Conservation (phyloP, 2,797 vertebrate genomes). For the Phoeniculus purpureus region DNA sequence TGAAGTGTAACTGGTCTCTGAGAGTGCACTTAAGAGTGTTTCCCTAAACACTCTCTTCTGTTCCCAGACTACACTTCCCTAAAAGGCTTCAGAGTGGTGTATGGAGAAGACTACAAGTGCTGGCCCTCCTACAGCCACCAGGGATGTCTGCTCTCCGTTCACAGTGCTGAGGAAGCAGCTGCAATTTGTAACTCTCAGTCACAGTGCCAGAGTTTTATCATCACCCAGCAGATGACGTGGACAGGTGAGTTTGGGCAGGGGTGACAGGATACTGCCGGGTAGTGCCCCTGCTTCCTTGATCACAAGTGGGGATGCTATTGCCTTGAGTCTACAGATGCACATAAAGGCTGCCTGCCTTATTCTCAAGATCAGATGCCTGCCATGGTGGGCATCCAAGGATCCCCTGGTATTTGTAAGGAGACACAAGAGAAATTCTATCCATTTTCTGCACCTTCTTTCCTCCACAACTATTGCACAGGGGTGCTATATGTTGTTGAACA, state of each 20-base stretch:
- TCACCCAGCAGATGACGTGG: constrained; percentile 85
- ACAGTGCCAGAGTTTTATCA: constrained; percentile 83
- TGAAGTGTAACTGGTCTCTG: not conserved
- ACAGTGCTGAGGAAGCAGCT: constrained; percentile 82
- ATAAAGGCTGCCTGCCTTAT: not conserved
- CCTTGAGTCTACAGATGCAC: rapidly evolving
- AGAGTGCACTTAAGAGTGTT: not conserved
- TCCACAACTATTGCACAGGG: not conserved
- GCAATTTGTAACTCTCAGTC: constrained; percentile 84
- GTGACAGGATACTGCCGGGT: rapidly evolving
- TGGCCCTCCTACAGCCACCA: constrained; percentile 90
- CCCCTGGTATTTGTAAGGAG: not conserved
- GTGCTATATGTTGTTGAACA: not conserved
- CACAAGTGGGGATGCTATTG: not conserved
- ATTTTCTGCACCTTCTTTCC: not conserved
- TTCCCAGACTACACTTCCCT: constrained; percentile 83
- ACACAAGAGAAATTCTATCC: not conserved
- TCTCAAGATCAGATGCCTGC: not conserved
- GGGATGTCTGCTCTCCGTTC: constrained; percentile 86
- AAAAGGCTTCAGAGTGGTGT: constrained; percentile 79
- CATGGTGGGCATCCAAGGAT: not conserved
- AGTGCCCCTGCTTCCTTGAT: not conserved
- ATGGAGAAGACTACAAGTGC: constrained; percentile 84
- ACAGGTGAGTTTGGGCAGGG: constrained; percentile 78
- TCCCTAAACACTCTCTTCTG: not conserved